Percentiles rank a stretch among this genome's conserved stretches.
These are phyloP conservation scores for Alauda arvensis DNA, from an alignment of 2,797 vertebrate species.

Conservation along the genomic window DNA sequence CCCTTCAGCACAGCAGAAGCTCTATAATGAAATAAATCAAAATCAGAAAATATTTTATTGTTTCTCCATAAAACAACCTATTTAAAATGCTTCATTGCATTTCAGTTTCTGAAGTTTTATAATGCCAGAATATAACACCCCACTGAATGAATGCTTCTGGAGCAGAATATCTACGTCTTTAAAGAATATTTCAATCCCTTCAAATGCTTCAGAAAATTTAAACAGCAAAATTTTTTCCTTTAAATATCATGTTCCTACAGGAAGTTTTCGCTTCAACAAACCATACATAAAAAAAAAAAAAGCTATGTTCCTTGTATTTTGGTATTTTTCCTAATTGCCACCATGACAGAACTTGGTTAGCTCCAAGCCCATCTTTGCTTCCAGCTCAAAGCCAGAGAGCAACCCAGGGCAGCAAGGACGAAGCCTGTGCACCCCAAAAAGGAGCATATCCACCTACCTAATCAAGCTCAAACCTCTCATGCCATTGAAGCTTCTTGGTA, in stretches of 20 bases:
- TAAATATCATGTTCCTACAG: background rate
- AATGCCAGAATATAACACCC: accelerated
- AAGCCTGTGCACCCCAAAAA: background rate
- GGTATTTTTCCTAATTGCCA: background rate
- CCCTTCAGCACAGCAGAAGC: background rate
- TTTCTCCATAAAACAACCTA: background rate
- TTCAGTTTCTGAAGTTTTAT: background rate
- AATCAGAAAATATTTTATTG: background rate
- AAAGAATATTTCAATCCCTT: background rate
- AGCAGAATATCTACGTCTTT: background rate
- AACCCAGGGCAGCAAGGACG: background rate
- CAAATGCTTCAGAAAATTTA: background rate
- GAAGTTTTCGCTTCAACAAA: background rate
- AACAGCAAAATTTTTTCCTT: background rate
- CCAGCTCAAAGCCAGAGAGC: background rate
- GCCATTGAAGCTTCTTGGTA: background rate
- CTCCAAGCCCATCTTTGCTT: background rate
- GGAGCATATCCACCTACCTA: background rate
- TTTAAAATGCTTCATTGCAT: background rate
- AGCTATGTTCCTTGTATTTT: background rate
- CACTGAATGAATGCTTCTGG: background rate
- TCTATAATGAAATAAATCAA: background rate
- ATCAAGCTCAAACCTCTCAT: background rate
- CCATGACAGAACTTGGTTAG: background rate
- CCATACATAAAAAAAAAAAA: background rate